Conservation (phyloP, 2,113 vertebrate species). For the Delphinapterus leucas region DNA sequence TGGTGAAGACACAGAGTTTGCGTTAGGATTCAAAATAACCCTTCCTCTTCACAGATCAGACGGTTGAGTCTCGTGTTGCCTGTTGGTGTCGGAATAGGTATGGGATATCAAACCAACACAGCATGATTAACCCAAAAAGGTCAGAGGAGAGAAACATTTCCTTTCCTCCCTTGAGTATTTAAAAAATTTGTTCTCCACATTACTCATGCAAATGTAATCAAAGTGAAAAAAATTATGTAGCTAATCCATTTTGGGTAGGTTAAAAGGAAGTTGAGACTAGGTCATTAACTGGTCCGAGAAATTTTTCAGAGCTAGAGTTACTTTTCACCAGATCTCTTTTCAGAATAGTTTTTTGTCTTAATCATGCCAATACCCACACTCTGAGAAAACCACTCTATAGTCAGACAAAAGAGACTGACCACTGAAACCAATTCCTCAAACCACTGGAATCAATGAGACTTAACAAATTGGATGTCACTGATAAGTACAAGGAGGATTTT, state of each 20-base stretch:
- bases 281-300: neutral
- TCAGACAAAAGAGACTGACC: neutral
- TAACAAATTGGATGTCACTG: neutral
- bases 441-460: neutral
- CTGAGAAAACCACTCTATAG: neutral
- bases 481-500: neutral
- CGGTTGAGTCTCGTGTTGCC: neutral
- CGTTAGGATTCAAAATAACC: neutral
- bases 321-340: neutral
- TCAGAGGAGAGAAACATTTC: neutral
- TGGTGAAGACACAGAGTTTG: neutral
- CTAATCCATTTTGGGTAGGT: neutral
- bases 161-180: neutral
- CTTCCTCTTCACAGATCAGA: neutral
- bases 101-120: neutral
- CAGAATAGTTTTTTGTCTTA: neutral
- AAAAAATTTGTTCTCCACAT: neutral
- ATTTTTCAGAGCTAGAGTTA: neutral
- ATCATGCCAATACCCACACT: neutral
- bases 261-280: neutral
- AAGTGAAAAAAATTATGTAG: neutral
- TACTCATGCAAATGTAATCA: neutral
- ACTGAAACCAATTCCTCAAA: neutral
- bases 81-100: neutral
- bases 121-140: neutral